Percentiles rank a stretch among this genome's conserved stretches.
These are phyloP conservation scores for Chaitophorus viminalis DNA, from an alignment of 2,888 invertebrate genomes.

Conservation along the genomic window DNA sequence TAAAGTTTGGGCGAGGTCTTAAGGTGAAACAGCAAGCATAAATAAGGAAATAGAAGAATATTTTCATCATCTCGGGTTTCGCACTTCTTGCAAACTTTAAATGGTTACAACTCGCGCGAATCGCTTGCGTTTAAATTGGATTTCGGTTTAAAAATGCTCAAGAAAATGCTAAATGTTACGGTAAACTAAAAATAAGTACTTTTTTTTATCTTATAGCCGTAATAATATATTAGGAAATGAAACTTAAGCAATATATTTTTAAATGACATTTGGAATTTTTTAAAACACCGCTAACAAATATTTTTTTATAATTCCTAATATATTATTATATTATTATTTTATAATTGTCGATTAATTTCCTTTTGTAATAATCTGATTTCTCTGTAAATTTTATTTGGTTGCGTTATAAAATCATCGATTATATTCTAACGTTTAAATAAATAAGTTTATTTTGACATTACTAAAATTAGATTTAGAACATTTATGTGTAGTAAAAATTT, in stretches of 20 bases:
- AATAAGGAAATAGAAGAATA: slow-evolving; percentile 27
- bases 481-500: too few species aligned
- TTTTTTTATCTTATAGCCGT: slow-evolving; percentile 38
- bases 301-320: background rate
- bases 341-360: too few species aligned
- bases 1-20: slow-evolving; percentile 17
- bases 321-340: too few species aligned
- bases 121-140: slow-evolving; percentile 41
- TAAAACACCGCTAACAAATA: background rate
- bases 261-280: slow-evolving; percentile 11
- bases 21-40: slow-evolving; percentile 26
- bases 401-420: too few species aligned
- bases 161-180: slow-evolving; percentile 28
- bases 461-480: too few species aligned
- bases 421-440: too few species aligned
- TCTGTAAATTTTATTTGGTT: too few species aligned
- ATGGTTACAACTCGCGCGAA: slow-evolving; percentile 30
- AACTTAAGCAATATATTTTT: slow-evolving; percentile 37
- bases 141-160: slow-evolving; percentile 17
- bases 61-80: slow-evolving; percentile 5
- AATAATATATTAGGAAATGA: slow-evolving; percentile 8
- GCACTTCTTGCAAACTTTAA: slow-evolving; percentile 33
- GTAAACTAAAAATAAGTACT: slow-evolving; percentile 34
- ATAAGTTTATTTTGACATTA: too few species aligned
- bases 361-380: too few species aligned